Evolutionary conservation across 2,797 vertebrate species (phyloP).

Genomic region (Anguilla pacifica): DNA sequence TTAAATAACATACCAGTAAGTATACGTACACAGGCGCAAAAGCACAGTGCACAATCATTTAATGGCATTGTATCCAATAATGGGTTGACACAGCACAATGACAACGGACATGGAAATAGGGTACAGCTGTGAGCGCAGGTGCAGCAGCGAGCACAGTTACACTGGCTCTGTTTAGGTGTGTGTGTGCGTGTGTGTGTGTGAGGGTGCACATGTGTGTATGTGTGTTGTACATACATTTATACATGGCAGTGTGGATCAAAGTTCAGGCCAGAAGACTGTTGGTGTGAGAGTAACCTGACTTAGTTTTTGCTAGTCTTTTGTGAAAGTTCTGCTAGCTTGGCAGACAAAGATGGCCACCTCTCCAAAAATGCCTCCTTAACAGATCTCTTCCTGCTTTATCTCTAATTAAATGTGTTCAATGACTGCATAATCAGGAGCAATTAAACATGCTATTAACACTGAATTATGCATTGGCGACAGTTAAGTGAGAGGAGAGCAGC

Average conservation of each 20-base stretch:
- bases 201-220: background rate
- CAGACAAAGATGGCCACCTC: background rate
- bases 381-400: conserved; percentile 19
- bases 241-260: background rate
- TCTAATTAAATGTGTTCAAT: conserved; percentile 27
- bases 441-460: conserved; percentile 24
- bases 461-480: conserved; percentile 33
- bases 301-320: background rate
- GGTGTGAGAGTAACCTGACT: background rate
- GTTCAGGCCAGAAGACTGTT: background rate
- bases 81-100: too few species aligned
- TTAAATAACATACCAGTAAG: too few species aligned
- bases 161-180: too few species aligned
- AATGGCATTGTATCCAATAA: too few species aligned
- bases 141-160: too few species aligned
- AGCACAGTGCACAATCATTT: too few species aligned
- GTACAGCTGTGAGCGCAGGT: too few species aligned
- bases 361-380: background rate
- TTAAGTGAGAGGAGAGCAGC: background rate
- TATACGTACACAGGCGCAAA: too few species aligned
- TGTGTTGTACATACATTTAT: background rate
- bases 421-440: conserved; percentile 28
- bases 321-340: background rate
- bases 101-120: too few species aligned
- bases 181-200: too few species aligned